These are phyloP conservation scores for Parus major DNA, from an alignment of 2,113 vertebrate species.

Conservation along the genomic window DNA sequence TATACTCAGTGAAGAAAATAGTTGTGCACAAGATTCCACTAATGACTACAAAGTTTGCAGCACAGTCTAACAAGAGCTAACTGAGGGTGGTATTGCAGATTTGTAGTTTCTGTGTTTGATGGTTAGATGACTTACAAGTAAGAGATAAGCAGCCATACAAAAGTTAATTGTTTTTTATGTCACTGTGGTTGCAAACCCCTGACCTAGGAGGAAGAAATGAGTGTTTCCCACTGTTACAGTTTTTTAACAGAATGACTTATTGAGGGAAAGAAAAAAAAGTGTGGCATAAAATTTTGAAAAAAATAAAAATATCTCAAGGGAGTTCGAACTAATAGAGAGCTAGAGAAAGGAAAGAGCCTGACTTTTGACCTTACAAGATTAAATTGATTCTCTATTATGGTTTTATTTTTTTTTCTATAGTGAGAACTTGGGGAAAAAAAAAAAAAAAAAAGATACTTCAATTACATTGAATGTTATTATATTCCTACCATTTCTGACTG, in stretches of 20 bases:
- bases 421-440: neutral
- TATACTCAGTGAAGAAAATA: neutral
- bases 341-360: neutral
- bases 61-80: neutral
- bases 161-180: neutral
- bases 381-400: neutral
- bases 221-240: neutral
- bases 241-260: neutral
- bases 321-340: neutral
- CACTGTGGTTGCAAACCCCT: neutral
- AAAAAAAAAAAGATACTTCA: neutral
- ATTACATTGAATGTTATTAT: neutral
- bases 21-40: neutral
- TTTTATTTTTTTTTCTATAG: neutral
- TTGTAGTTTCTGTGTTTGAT: neutral
- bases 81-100: neutral
- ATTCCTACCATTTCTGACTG: neutral
- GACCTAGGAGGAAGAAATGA: neutral
- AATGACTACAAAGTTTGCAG: neutral
- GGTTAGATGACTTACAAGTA: neutral
- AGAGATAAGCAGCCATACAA: neutral
- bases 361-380: neutral
- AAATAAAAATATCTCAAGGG: neutral
- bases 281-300: neutral
- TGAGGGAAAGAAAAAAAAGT: too few relatives aligned